phyloP scores from a whole-genome alignment of 2,797 vertebrate genomes.

The Taenioides sp. region DNA sequence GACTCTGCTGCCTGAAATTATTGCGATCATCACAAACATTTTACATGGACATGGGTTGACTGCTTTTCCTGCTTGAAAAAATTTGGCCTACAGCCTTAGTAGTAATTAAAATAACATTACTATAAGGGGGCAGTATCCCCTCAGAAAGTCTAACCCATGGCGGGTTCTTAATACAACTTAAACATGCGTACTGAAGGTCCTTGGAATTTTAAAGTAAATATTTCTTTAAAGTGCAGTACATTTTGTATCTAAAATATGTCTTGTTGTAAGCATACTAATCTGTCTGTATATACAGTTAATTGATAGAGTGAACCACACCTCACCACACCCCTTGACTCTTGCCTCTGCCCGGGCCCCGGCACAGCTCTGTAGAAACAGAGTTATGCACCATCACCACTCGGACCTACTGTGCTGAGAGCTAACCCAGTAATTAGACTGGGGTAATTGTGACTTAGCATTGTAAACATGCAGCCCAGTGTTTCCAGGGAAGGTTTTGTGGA shows the following conservation, averaged over 20 bases:
- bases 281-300: slow-evolving; percentile 7
- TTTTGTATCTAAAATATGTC: slow-evolving; percentile 6
- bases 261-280: slow-evolving; percentile 12
- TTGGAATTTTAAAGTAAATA: slow-evolving; percentile 1
- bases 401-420: slow-evolving; percentile 40
- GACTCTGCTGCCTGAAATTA: too few relatives aligned
- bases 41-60: not conserved
- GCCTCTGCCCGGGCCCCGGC: slow-evolving; percentile 29
- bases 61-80: not conserved
- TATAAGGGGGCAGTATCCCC: not conserved
- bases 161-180: not conserved
- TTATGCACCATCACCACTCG: slow-evolving; percentile 51
- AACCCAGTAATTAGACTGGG: slow-evolving; percentile 63
- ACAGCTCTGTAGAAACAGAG: slow-evolving; percentile 36
- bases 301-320: slow-evolving; percentile 20
- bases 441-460: slow-evolving; percentile 69
- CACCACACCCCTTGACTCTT: slow-evolving; percentile 26
- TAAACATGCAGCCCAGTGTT: slow-evolving; percentile 61
- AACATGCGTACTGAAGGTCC: not conserved
- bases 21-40: not conserved
- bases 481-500: slow-evolving; percentile 70
- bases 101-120: too few relatives aligned
- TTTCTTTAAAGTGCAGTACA: not conserved
- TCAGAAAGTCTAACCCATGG: not conserved
- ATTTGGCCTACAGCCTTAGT: too few relatives aligned